Conservation (phyloP, 2,888 invertebrate species). For the Taphrorychus bicolor region DNA sequence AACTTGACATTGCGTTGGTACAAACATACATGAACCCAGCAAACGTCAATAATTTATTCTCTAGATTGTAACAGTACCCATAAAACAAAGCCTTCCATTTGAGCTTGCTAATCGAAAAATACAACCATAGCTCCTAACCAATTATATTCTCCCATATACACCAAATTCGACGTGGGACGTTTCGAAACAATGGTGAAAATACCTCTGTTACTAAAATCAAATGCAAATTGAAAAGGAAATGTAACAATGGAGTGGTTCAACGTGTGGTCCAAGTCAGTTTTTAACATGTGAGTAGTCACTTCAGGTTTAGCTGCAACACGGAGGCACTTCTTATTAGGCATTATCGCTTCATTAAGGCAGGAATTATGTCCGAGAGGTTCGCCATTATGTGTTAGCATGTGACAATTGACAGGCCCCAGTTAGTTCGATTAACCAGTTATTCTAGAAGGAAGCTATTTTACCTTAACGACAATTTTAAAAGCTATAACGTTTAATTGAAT, state of each 20-base stretch:
- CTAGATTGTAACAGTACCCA: not conserved
- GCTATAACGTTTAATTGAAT: no score
- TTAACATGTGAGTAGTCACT: conserved; percentile 14
- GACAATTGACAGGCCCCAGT: not conserved
- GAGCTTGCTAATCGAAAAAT: not conserved
- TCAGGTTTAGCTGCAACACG: conserved; percentile 12
- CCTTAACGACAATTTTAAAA: no score
- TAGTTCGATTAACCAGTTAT: not conserved
- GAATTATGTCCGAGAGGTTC: not conserved
- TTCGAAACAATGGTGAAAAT: conserved; percentile 43
- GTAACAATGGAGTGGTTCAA: conserved; percentile 34
- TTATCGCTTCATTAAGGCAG: conserved; percentile 28
- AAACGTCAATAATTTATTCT: not conserved
- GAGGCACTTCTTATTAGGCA: not conserved
- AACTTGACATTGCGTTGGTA: no score
- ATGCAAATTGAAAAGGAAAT: conserved; percentile 43
- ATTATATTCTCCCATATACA: conserved; percentile 42
- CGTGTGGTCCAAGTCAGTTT: conserved; percentile 31
- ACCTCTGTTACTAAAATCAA: conserved; percentile 40
- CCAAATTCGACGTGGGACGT: conserved; percentile 39
- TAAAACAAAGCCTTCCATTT: not conserved
- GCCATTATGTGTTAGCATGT: not conserved
- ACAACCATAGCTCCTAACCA: conserved; percentile 9
- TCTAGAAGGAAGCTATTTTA: no score
- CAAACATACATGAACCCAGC: no score